Base-by-base conservation (phyloP, 1,140 invertebrate species). In the Zaprionus lachaisei region DNA sequence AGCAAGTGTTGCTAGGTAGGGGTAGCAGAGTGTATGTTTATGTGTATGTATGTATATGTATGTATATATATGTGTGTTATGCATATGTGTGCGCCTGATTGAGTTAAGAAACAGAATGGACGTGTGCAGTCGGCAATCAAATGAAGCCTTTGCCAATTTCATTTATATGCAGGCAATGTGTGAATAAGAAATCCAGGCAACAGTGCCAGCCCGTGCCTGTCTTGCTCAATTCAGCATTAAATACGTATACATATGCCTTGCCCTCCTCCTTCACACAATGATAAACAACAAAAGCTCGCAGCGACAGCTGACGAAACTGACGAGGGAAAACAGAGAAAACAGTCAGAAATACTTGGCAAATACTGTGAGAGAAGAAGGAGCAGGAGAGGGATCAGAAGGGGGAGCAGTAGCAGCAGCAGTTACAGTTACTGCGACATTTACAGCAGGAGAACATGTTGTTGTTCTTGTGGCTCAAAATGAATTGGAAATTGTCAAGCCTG, bases 61-160 rank as follows among this genome's bases (percentile, higher is more conserved):
- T 67, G 57, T 61, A 20, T 68, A 24, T 68, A 60, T 61, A 60
- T n/a, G 9, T 37, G 47, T 74, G 31, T 3, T 34, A 11, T 34
- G 31, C 31, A 4, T 34, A 9, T 24, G 72, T 67, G 67, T 64
- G 72, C 72, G 51, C 72, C 61, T 70, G 78, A 56, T 60, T 72
- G 68, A 65, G 55, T 55, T 71, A 64, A 15, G 61, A n/a, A 44
- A 14, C 37, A 5, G 61, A 26, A 38, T 58, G 26, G 51, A 72
- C 76, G 83, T 85, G 80, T 83, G 83, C 78, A 77, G 47, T 72
- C n/a, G 83, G 61, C 83, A 86, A 86, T 87, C 83, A 87, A 83
- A 77, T 58, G 83, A 87, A 87, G 62, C 83, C 83, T 79, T 61
- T 62, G 44, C 76, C 77, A 77, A 75, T 75, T 75, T 71, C 72